Conservation (phyloP, 1,140 invertebrate species). For the Scaptodrosophila lebanonensis region DNA sequence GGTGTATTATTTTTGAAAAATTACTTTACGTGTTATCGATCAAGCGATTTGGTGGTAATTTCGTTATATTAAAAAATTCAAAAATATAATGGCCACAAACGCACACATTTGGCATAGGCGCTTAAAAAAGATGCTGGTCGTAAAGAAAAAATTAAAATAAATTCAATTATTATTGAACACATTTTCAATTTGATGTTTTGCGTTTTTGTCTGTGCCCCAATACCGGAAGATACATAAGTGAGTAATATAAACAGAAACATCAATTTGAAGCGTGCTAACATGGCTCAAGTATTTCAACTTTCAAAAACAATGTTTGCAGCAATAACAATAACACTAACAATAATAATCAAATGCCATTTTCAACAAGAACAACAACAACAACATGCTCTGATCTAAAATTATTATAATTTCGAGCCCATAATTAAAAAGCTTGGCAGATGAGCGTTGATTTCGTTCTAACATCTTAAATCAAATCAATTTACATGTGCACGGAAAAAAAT, state of each 20-base stretch:
- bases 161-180: conserved; percentile 38
- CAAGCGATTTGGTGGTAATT: conserved; percentile 35
- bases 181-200: conserved; percentile 8
- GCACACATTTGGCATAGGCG: conserved; percentile 5
- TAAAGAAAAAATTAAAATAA: conserved; percentile 54
- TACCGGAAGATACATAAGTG: conserved; percentile 61
- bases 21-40: conserved; percentile 56
- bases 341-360: conserved; percentile 47
- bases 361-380: conserved; percentile 26
- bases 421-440: conserved; percentile 37
- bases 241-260: not conserved
- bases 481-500: no score
- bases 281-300: conserved; percentile 71
- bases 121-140: conserved; percentile 49
- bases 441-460: no score
- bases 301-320: conserved; percentile 43
- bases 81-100: conserved; percentile 24
- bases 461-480: no score
- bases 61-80: conserved; percentile 21
- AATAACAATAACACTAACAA: conserved; percentile 18
- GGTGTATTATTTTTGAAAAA: no score
- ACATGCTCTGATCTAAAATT: conserved; percentile 18
- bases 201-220: conserved; percentile 21
- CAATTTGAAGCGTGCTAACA: conserved; percentile 11
- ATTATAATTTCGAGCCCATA: conserved; percentile 44